phyloP scores from a whole-genome alignment of 2,113 vertebrate species.

The Actenoides hombroni region DNA sequence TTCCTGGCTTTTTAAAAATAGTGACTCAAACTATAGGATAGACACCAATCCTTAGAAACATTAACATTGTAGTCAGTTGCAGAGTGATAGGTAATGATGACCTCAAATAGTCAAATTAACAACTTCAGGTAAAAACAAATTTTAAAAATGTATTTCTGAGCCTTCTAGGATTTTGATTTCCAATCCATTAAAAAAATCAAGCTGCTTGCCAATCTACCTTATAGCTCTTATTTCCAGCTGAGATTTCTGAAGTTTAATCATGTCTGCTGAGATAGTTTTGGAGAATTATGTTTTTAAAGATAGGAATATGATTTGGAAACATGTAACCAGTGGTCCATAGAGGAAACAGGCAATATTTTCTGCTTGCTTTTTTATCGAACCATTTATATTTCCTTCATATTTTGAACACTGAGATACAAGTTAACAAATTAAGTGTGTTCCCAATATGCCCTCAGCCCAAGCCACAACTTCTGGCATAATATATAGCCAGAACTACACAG shows the following conservation, averaged over 20 bases:
- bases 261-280: neutral
- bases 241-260: constrained; percentile 47
- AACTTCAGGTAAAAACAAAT: neutral
- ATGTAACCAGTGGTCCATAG: neutral
- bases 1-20: neutral
- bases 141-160: neutral
- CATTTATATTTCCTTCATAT: constrained; percentile 2
- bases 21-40: neutral
- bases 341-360: constrained; percentile 13
- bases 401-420: neutral
- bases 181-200: neutral
- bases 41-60: neutral
- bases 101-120: neutral
- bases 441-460: neutral
- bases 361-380: constrained; percentile 16
- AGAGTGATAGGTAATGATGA: neutral
- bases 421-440: constrained; percentile 30
- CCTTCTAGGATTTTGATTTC: constrained; percentile 41
- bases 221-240: constrained; percentile 35
- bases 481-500: neutral
- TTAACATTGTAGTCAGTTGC: neutral
- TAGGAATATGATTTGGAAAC: constrained; percentile 54
- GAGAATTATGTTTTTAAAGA: constrained; percentile 50
- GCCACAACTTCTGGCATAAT: neutral
- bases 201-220: neutral